These are phyloP conservation scores for Euphonia xanthogaster DNA, from an alignment of 2,797 vertebrate genomes.

Conservation along the genomic window DNA sequence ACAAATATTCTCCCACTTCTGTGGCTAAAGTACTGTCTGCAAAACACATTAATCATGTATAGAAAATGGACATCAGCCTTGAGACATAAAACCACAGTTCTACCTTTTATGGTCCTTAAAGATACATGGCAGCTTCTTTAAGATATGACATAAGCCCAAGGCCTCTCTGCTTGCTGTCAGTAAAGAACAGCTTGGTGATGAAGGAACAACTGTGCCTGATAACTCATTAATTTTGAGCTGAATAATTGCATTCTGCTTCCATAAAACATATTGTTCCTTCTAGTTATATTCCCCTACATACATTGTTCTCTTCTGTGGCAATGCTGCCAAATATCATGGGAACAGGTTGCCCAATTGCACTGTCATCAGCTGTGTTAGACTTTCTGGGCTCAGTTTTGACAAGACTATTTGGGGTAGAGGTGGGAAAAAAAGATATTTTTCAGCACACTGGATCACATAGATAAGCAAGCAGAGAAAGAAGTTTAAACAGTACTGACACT, in stretches of 20 bases:
- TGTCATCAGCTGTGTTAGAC: not conserved
- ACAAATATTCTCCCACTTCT: not conserved
- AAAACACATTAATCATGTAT: not conserved
- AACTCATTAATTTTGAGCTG: conserved; percentile 3
- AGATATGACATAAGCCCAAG: not conserved
- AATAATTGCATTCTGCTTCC: not conserved
- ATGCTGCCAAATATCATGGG: not conserved
- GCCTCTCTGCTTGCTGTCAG: not conserved
- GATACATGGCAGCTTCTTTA: not conserved
- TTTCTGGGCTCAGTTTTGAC: not conserved
- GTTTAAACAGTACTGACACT: not conserved
- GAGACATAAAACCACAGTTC: not conserved
- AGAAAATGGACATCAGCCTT: not conserved
- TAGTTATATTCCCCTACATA: not conserved
- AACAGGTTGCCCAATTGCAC: not conserved
- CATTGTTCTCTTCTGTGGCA: not conserved
- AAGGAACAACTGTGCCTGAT: not conserved
- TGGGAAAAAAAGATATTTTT: not conserved
- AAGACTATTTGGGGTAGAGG: not conserved
- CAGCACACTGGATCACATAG: not conserved
- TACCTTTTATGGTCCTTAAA: not conserved
- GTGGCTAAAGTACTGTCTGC: not conserved
- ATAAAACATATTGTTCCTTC: not conserved
- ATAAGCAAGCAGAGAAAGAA: not conserved
- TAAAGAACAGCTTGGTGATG: not conserved